Conservation (phyloP, 2,888 invertebrate species). For the Acrobasis repandana region DNA sequence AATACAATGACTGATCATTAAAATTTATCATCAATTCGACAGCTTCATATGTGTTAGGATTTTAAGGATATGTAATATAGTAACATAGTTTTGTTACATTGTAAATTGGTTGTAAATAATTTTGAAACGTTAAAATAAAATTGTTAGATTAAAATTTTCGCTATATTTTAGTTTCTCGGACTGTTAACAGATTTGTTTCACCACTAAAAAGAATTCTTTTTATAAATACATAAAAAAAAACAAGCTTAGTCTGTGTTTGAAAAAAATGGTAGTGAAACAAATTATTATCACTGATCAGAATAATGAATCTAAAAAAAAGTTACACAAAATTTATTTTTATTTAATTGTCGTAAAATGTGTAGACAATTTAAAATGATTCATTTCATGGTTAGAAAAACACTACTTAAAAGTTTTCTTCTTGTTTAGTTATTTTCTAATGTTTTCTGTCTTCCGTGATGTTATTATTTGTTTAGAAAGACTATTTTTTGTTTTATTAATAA, state of each 20-base stretch:
- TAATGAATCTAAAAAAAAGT: background rate
- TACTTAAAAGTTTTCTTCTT: constrained; percentile 32
- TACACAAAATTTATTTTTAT: background rate
- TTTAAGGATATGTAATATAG: constrained; percentile 48
- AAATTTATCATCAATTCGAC: constrained; percentile 13
- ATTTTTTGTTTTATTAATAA: constrained; percentile 40
- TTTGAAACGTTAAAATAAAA: constrained; percentile 49
- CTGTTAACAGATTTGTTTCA: constrained; percentile 3
- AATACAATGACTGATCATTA: constrained; percentile 25
- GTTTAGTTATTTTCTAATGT: constrained; percentile 10
- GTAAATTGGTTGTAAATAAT: constrained; percentile 81
- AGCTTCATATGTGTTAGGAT: constrained; percentile 32
- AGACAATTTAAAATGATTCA: background rate
- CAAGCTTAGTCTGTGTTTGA: background rate
- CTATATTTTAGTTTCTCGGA: constrained; percentile 27
- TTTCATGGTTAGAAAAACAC: background rate
- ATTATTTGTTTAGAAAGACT: constrained; percentile 39
- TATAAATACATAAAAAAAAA: background rate
- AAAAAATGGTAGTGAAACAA: background rate
- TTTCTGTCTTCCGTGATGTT: constrained; percentile 37
- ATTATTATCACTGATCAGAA: background rate
- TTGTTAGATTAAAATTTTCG: constrained; percentile 40
- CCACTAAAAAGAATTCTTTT: background rate
- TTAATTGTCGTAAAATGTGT: background rate
- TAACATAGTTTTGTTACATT: constrained; percentile 44